Percentiles rank a stretch among this genome's conserved stretches.
Conservation (phyloP, 2,797 vertebrate genomes). For the Acomys russatus region DNA sequence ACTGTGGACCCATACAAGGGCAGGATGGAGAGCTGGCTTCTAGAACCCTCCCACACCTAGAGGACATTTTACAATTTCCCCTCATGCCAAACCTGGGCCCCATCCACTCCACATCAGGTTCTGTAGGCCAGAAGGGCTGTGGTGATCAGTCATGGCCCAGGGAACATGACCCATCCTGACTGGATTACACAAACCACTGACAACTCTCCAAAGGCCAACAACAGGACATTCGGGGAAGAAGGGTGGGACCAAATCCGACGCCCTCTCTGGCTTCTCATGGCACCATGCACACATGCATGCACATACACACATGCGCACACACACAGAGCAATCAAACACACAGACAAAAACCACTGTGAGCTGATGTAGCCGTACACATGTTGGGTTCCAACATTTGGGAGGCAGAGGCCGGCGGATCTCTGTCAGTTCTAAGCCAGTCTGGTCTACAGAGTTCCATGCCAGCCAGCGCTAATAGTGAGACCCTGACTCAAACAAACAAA, state of each 20-base stretch:
- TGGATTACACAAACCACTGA: background rate
- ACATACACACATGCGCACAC: background rate
- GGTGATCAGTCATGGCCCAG: background rate
- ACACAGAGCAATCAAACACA: background rate
- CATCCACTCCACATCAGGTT: background rate
- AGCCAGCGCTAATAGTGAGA: background rate
- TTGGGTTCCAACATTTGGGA: background rate
- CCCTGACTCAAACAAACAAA: background rate
- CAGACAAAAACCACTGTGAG: background rate
- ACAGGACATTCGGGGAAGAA: background rate
- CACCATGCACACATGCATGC: background rate
- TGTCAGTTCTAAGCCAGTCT: background rate
- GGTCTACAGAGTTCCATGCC: background rate
- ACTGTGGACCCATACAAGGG: background rate
- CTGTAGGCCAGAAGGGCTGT: background rate
- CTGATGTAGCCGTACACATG: too few species aligned
- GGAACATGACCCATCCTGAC: background rate
- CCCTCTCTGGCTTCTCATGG: background rate
- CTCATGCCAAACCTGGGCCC: background rate
- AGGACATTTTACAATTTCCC: conserved; percentile 1
- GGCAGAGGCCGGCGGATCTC: too few species aligned
- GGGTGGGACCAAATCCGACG: background rate
- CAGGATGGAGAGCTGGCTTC: background rate
- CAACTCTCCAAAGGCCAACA: background rate
- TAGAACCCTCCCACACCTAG: background rate